These are phyloP conservation scores for Agonopterix arenella DNA, from an alignment of 2,888 invertebrate genomes.

Conservation along the genomic window DNA sequence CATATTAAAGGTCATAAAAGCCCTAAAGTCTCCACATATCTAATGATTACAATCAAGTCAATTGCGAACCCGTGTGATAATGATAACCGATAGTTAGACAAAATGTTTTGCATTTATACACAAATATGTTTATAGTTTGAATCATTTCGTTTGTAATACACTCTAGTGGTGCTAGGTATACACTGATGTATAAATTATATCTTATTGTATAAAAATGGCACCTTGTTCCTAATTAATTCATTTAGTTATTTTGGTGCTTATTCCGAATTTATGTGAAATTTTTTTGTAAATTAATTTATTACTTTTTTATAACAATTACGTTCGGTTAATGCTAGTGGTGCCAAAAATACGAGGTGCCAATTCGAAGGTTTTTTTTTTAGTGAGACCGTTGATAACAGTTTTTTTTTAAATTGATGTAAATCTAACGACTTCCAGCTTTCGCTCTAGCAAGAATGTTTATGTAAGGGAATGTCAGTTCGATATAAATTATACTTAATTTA, in stretches of 20 bases:
- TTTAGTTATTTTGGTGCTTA: constrained; percentile 46
- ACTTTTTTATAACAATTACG: constrained; percentile 8
- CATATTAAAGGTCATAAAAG: too few species aligned
- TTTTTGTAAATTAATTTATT: constrained; percentile 16
- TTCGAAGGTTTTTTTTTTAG: constrained; percentile 16
- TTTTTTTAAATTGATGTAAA: constrained; percentile 5
- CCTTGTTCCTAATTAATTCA: constrained; percentile 46
- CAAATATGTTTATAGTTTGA: constrained; percentile 11
- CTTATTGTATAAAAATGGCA: constrained; percentile 17
- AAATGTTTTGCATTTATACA: constrained; percentile 36
- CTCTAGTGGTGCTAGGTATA: constrained; percentile 42
- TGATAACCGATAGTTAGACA: background rate
- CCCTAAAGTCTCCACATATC: background rate
- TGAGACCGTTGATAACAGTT: constrained; percentile 11
- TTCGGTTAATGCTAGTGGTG: constrained; percentile 56
- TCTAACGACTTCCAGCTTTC: constrained; percentile 14
- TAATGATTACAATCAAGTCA: constrained; percentile 4
- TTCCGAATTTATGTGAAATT: constrained; percentile 28
- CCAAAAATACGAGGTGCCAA: constrained; percentile 68
- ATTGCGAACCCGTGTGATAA: constrained; percentile 9
- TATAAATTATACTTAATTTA: too few species aligned
- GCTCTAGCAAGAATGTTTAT: constrained; percentile 1
- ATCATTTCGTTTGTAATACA: constrained; percentile 27
- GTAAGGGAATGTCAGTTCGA: background rate
- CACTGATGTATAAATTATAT: constrained; percentile 19